Percentiles rank a stretch among this genome's conserved stretches.
Evolutionary conservation across 1,140 invertebrate genomes (phyloP).

Genomic region (Apolygus lucorum): DNA sequence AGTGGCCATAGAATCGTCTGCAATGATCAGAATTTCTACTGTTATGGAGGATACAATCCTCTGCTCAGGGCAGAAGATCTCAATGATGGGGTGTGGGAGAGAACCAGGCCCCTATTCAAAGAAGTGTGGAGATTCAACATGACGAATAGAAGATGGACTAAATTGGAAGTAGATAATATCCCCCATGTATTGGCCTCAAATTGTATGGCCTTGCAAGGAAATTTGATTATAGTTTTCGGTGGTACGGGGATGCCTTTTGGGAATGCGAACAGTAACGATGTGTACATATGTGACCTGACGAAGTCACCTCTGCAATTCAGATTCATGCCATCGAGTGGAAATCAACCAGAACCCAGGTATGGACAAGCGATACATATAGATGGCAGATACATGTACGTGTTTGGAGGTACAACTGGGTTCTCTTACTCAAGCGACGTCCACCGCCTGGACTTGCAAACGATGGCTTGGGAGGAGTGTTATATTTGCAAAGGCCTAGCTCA

Average conservation of each 20-base stretch:
- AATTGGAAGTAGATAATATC: conserved; percentile 53
- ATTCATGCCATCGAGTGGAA: conserved; percentile 26
- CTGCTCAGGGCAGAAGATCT: neutral
- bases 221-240: conserved; percentile 69
- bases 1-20: conserved; percentile 80
- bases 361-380: conserved; percentile 66
- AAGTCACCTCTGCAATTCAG: conserved; percentile 39
- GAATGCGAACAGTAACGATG: conserved; percentile 62
- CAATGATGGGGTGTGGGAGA: conserved; percentile 43
- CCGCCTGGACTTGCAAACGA: conserved; percentile 55
- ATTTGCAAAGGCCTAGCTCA: conserved; percentile 50
- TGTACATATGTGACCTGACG: conserved; percentile 59
- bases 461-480: conserved; percentile 62
- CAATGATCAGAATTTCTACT: conserved; percentile 65
- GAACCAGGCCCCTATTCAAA: conserved; percentile 60
- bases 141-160: conserved; percentile 58
- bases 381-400: conserved; percentile 60
- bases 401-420: conserved; percentile 74
- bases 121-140: conserved; percentile 80
- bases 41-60: conserved; percentile 79
- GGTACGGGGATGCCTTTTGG: conserved; percentile 85
- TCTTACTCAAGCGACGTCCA: conserved; percentile 76
- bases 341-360: conserved; percentile 60
- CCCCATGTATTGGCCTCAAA: conserved; percentile 76
- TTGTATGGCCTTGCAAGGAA: conserved; percentile 59